phyloP scores from a whole-genome alignment of 2,113 vertebrate species.

The Thalassoma bifasciatum region DNA sequence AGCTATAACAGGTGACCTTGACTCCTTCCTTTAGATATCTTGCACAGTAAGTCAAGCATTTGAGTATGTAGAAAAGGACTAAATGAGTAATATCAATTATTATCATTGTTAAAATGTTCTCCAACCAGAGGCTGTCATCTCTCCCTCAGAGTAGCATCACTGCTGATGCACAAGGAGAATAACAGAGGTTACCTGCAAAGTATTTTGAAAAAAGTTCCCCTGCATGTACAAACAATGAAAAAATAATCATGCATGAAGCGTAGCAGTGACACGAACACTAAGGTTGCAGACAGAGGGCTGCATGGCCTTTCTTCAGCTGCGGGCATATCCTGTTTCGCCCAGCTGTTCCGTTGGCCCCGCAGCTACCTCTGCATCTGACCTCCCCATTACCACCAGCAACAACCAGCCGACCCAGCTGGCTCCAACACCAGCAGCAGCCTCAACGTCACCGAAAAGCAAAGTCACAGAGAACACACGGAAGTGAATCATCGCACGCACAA shows the following conservation, averaged over 20 bases:
- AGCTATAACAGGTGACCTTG: too few species aligned
- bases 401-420: constrained; percentile 66
- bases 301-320: constrained; percentile 56
- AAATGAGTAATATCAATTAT: constrained; percentile 29
- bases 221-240: constrained; percentile 44
- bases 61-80: background rate
- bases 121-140: constrained; percentile 31
- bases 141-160: constrained; percentile 8
- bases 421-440: constrained; percentile 44
- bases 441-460: constrained; percentile 47
- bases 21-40: too few species aligned
- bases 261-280: constrained; percentile 19
- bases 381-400: constrained; percentile 61
- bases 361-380: constrained; percentile 62
- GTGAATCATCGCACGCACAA: constrained; percentile 51
- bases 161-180: constrained; percentile 19
- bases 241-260: constrained; percentile 46
- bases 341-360: constrained; percentile 72
- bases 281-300: constrained; percentile 22
- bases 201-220: constrained; percentile 9
- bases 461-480: constrained; percentile 31
- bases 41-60: too few species aligned
- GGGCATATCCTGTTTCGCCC: constrained; percentile 53
- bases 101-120: constrained; percentile 15
- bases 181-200: constrained; percentile 52